A percentile compares a stretch with the other conserved stretches of the same genome.
These are phyloP conservation scores for Trichechus manatus DNA, from an alignment of 2,113 vertebrate genomes.

Conservation along the genomic window DNA sequence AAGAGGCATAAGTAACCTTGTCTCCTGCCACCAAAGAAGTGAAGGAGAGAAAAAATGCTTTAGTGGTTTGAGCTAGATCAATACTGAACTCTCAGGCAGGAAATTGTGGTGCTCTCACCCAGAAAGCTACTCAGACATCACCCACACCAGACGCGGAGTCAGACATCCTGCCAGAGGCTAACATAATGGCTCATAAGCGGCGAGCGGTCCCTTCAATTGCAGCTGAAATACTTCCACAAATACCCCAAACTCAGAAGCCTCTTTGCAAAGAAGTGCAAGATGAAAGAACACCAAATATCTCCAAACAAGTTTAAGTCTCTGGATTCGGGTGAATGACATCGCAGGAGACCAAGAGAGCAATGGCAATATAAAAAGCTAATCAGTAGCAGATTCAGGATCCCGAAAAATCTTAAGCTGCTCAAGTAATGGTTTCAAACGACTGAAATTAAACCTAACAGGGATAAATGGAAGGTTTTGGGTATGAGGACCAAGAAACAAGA, in stretches of 20 bases:
- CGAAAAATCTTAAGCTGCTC: constrained; percentile 48
- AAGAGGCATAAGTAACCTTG: constrained; percentile 74
- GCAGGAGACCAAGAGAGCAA: constrained; percentile 62
- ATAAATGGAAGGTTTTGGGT: not conserved
- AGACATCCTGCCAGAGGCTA: constrained; percentile 81
- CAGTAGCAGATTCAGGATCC: constrained; percentile 21
- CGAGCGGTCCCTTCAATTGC: constrained; percentile 74
- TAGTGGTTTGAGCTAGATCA: constrained; percentile 81
- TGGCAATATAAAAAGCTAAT: constrained; percentile 66
- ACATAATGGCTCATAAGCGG: constrained; percentile 75
- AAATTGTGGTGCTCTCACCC: constrained; percentile 74
- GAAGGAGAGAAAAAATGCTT: constrained; percentile 74
- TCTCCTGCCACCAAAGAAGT: constrained; percentile 75
- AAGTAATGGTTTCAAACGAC: constrained; percentile 35
- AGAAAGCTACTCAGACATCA: constrained; percentile 78
- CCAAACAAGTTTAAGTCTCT: constrained; percentile 63
- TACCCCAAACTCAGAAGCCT: constrained; percentile 68
- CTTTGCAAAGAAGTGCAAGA: constrained; percentile 65
- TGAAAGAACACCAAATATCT: constrained; percentile 72
- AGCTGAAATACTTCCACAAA: constrained; percentile 74
- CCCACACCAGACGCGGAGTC: constrained; percentile 76
- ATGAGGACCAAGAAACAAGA: constrained; percentile 46
- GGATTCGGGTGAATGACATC: constrained; percentile 66
- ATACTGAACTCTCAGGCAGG: constrained; percentile 82
- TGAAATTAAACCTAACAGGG: constrained; percentile 51